A percentile compares a stretch with the other conserved stretches of the same genome.
Conservation (phyloP, 1,140 invertebrate genomes). For the Tyrophagus putrescentiae region DNA sequence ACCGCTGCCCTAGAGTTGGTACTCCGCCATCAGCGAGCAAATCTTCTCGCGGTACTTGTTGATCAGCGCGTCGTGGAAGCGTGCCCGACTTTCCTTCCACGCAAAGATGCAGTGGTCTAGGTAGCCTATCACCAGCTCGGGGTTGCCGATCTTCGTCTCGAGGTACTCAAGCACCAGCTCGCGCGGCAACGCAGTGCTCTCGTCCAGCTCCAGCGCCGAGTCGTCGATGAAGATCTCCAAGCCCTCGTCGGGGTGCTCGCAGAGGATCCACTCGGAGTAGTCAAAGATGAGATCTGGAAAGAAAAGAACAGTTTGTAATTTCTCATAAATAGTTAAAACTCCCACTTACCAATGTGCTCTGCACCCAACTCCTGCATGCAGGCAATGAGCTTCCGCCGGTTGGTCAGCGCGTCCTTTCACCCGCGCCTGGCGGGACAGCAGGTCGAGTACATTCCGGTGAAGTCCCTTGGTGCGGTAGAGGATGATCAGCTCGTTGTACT, state of each 20-base stretch:
- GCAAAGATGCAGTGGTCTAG: conserved; percentile 78
- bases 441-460: conserved; percentile 75
- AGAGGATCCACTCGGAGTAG: conserved; percentile 82
- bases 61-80: conserved; percentile 79
- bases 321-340: not conserved
- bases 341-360: conserved; percentile 52
- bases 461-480: conserved; percentile 83
- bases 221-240: conserved; percentile 89
- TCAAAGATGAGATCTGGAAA: conserved; percentile 64
- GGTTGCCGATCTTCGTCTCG: conserved; percentile 48
- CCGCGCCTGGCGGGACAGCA: conserved; percentile 67
- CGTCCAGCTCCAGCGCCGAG: conserved; percentile 60
- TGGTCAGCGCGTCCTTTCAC: conserved; percentile 47
- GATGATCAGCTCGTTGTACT: conserved; percentile 84
- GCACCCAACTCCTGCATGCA: conserved; percentile 79
- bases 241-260: conserved; percentile 69
- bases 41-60: conserved; percentile 62
- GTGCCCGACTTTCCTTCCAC: conserved; percentile 68
- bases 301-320: not conserved
- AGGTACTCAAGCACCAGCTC: conserved; percentile 77
- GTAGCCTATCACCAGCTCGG: conserved; percentile 70
- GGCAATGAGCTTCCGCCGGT: conserved; percentile 63
- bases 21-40: conserved; percentile 24
- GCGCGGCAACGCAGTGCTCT: conserved; percentile 49
- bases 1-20: conserved; percentile 20